These are phyloP conservation scores for Blastobasis adustella DNA, from an alignment of 2,888 invertebrate genomes.

Conservation along the genomic window DNA sequence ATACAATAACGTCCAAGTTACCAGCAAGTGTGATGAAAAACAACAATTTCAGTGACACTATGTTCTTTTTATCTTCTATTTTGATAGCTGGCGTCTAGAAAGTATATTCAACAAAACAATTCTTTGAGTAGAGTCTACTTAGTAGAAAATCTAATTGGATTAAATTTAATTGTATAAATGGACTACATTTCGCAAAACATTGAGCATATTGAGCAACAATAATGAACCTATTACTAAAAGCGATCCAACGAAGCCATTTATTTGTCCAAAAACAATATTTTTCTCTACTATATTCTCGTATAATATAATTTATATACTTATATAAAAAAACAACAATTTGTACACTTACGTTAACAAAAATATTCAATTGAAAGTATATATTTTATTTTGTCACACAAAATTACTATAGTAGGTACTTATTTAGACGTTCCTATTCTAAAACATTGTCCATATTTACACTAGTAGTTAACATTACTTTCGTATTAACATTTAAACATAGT, in stretches of 20 bases:
- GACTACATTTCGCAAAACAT: conserved; percentile 49
- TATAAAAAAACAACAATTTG: conserved; percentile 25
- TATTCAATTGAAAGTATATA: conserved; percentile 27
- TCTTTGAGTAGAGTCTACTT: conserved; percentile 3
- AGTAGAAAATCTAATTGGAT: conserved; percentile 10
- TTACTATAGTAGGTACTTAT: conserved; percentile 15
- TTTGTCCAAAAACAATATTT: conserved; percentile 18
- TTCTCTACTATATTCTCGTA: conserved; percentile 7
- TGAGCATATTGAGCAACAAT: conserved; percentile 65
- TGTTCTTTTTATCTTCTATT: too few species aligned
- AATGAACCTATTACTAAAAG: conserved; percentile 43
- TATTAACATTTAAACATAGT: conserved; percentile 10
- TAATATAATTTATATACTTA: conserved; percentile 12
- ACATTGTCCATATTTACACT: conserved; percentile 41
- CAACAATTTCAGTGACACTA: too few species aligned
- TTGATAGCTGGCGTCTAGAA: too few species aligned
- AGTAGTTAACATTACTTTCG: conserved; percentile 28
- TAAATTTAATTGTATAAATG: not conserved
- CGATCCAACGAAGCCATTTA: conserved; percentile 34
- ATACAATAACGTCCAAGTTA: too few species aligned
- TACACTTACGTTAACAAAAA: conserved; percentile 35
- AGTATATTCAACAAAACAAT: not conserved
- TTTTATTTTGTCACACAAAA: conserved; percentile 11
- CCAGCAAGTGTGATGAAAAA: too few species aligned
- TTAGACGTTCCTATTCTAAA: conserved; percentile 21